Percentiles rank a stretch among this genome's conserved stretches.
phyloP scores from a whole-genome alignment of 2,113 vertebrate genomes.

The Corynorhinus townsendii region DNA sequence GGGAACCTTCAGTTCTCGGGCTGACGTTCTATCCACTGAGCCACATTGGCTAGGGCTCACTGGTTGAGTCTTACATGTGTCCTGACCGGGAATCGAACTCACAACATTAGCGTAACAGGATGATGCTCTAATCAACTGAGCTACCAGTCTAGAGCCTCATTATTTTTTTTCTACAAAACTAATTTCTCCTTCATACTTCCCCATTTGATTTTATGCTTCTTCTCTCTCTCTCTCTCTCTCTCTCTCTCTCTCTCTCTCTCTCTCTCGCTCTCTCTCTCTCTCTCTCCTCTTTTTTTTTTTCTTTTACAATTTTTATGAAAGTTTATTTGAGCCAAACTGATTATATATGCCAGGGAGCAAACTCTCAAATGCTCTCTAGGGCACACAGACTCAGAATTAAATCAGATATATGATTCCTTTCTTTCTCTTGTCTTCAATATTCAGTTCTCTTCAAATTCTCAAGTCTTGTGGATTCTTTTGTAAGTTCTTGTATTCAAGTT shows the following conservation, averaged over 20 bases:
- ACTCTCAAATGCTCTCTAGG: not conserved
- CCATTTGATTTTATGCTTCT: not conserved
- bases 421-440: not conserved
- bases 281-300: not conserved
- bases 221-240: slow-evolving; percentile 11
- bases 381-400: not conserved
- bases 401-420: not conserved
- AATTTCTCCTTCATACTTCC: not conserved
- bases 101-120: no score
- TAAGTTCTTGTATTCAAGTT: not conserved
- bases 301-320: not conserved
- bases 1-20: no score
- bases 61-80: no score
- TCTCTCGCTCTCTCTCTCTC: no score
- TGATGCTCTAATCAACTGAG: no score
- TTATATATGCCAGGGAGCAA: not conserved
- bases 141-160: no score
- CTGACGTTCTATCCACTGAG: no score
- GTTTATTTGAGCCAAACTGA: not conserved
- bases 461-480: not conserved
- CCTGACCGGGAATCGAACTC: no score
- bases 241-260: slow-evolving; percentile 1
- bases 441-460: not conserved
- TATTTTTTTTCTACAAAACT: not conserved
- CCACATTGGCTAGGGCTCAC: no score